Percentiles rank a stretch among this genome's conserved stretches.
Evolutionary conservation across 1,140 invertebrate genomes (phyloP).

Genomic region (Camponotus vicinus): DNA sequence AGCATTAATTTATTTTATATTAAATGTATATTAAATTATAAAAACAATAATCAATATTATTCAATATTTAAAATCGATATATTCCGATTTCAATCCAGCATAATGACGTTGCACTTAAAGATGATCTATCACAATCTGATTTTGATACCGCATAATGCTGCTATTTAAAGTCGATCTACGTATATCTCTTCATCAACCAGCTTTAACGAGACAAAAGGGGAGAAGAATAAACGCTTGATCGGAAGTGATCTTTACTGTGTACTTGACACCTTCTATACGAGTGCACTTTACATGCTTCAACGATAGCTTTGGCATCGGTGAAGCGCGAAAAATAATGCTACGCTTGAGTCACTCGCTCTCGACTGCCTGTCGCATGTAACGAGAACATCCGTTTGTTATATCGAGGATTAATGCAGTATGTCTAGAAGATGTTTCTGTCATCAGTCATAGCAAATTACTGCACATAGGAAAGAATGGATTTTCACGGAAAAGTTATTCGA

Average conservation of each 20-base stretch:
- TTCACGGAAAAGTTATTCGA: neutral
- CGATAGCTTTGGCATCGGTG: conserved; percentile 26
- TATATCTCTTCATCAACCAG: conserved; percentile 13
- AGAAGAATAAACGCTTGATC: conserved; percentile 21
- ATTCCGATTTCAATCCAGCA: neutral
- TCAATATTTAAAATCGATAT: neutral
- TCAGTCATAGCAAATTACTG: neutral
- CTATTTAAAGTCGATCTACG: conserved; percentile 32
- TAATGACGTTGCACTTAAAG: conserved; percentile 30
- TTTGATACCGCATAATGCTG: neutral
- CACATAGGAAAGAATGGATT: neutral
- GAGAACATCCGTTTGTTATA: conserved; percentile 57
- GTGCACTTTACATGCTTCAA: conserved; percentile 64
- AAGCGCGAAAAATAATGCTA: conserved; percentile 70
- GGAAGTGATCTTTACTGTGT: conserved; percentile 50
- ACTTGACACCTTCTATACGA: conserved; percentile 66
- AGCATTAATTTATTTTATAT: conserved; percentile 1
- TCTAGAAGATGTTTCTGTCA: neutral
- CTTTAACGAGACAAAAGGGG: conserved; percentile 19
- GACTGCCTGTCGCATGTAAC: conserved; percentile 37
- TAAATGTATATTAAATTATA: neutral
- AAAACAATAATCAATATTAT: neutral
- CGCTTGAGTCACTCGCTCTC: conserved; percentile 51
- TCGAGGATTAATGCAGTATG: conserved; percentile 13
- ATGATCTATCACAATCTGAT: neutral